Base-by-base conservation (phyloP, 2,113 vertebrate species). In the Percina caprodes region DNA sequence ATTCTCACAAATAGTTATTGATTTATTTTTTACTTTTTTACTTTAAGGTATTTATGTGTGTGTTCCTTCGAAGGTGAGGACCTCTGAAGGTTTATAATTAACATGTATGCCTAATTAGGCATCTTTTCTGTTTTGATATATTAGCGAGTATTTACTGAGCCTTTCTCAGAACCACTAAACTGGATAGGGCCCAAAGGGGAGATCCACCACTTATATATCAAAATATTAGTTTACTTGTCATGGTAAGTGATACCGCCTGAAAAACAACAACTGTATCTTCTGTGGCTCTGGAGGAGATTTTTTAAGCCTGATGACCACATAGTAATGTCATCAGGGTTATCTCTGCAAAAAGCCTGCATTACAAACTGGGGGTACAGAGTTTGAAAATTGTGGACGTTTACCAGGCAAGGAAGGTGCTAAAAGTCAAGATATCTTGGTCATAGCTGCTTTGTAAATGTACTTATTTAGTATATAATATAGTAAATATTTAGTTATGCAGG, bases 1-100 rank as follows among this genome's bases (percentile, higher is more conserved):
- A 74, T 48, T 54, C 52, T 49, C 55, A 84, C 26, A 77, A 75
- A 65, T 3, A 1, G 42, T 70, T 51, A 82, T 79, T 79, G 77
- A 74, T 79, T 67, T 19, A 46, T 21, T 68, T 77, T 39, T 3
- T 42, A 35, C 7, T n/a, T n/a, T n/a, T n/a, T n/a, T n/a, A n/a
- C 14, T 73, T 23, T 26, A 78, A 67, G 24, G 33, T 19, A 18
- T 30, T 15, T 11, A 8, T 55, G 48, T 33, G 6, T 49, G 33
- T 63, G 63, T 56, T 69, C 48, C 54, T 35, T 62, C 33, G 6
- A 26, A 45, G 7, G 66, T 45, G 33, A 26, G 33, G 42, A 60
- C 60, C 23, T 19, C 51, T 79, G 49, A 8, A n/a, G 46, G 9
- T 61, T 73, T 19, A 68, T 19, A 63, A 15, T 42, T 24, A 19